Base-by-base conservation (phyloP, 2,113 vertebrate species). In the Cyprinodon variegatus region DNA sequence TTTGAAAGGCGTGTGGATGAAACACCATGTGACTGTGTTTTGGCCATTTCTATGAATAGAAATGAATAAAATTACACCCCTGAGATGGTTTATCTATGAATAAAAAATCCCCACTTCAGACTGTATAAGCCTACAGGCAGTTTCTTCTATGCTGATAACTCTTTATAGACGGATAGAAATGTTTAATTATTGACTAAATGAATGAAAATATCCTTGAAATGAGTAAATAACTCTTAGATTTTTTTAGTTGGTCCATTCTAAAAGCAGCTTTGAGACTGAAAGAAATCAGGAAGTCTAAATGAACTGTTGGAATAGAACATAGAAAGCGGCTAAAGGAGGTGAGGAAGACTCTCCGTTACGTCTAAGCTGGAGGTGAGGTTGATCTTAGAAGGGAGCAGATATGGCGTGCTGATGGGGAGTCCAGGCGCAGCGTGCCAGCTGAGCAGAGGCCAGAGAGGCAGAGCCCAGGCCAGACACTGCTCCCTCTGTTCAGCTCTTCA, bases 401-500 rank as follows among this genome's bases (percentile, higher is more conserved):
- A 82, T 76, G 14, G 83, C 68, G 77, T 84, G 73, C 67, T 11
- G 78, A 73, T 66, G 67, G 87, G 70, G 40, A 70, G 78, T 43
- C 81, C 89, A 88, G 89, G 88, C 81, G 57, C 61, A 12, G 83
- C 84, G 85, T 82, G 68, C 83, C 83, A 66, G 82, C 65, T 74
- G 20, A 87, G 80, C 89, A 71, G 84, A 82, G 3, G 69, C 83
- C 84, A 87, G 81, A 70, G 75, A 78, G 61, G 69, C 88, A 10
- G 74, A 71, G 82, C 59, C 0, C 2, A 62, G 76, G 70, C 2
- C 4, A 83, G 69, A 91, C 92, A 90, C 86, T 88, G 84, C 68
- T 65, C n/a, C 39, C 85, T 91, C 86, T 93, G 90, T 91, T 85
- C n/a, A n/a, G 72, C 84, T 79, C 83, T 83, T 1, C 2, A 79